A percentile compares a stretch with the other conserved stretches of the same genome.
These are phyloP conservation scores for Trissoscelio sp. DNA, from an alignment of 2,888 invertebrate genomes.

Conservation along the genomic window DNA sequence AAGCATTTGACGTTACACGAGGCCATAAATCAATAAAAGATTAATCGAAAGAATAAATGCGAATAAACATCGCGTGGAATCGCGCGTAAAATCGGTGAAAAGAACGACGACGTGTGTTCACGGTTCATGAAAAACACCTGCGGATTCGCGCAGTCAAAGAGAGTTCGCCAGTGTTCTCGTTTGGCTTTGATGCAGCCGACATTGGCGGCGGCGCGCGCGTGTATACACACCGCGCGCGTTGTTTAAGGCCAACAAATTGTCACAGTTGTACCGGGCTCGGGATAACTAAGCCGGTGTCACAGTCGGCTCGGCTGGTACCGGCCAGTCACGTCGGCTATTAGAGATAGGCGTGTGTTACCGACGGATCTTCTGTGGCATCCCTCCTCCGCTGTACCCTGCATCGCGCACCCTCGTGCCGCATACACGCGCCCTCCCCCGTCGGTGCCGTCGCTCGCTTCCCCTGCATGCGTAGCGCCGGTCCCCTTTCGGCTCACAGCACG, in stretches of 20 bases:
- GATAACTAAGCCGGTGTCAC: constrained; percentile 78
- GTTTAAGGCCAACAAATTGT: constrained; percentile 76
- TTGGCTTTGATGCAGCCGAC: constrained; percentile 75
- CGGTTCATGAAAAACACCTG: constrained; percentile 57
- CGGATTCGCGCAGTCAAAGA: constrained; percentile 46
- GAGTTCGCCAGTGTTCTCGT: constrained; percentile 20
- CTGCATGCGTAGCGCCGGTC: constrained; percentile 81
- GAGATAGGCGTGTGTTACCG: constrained; percentile 81
- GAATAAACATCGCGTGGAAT: constrained; percentile 8
- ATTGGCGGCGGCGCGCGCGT: constrained; percentile 72
- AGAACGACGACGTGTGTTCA: constrained; percentile 18
- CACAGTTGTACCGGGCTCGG: constrained; percentile 62
- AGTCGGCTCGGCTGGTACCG: constrained; percentile 71
- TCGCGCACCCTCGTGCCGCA: constrained; percentile 71
- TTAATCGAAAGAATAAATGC: constrained; percentile 5
- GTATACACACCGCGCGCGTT: constrained; percentile 66
- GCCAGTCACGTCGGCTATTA: constrained; percentile 81
- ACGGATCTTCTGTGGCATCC: constrained; percentile 72
- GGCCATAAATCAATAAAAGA: constrained; percentile 20
- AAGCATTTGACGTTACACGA: no score
- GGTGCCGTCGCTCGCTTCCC: constrained; percentile 80
- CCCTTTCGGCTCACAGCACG: constrained; percentile 81
- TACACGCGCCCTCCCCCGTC: constrained; percentile 80
- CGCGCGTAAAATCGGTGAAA: constrained; percentile 30
- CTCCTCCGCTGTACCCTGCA: constrained; percentile 69